Conservation (phyloP, 2,888 invertebrate species). For the Arctia plantaginis region DNA sequence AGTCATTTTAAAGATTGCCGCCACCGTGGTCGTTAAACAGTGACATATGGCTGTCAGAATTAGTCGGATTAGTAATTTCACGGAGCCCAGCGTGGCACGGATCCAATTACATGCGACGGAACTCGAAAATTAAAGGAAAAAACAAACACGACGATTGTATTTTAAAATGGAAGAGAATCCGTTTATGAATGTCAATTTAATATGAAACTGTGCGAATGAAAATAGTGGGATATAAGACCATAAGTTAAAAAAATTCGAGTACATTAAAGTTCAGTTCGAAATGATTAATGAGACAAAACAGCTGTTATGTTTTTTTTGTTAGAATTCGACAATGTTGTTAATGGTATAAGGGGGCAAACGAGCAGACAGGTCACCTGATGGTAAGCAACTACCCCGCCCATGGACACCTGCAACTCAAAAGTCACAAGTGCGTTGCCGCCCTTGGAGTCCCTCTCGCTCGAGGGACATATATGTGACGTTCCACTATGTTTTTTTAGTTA, state of each 20-base stretch:
- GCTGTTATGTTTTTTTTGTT: neutral
- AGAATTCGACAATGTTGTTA: neutral
- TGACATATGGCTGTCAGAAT: constrained; percentile 87
- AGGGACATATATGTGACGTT: too few relatives aligned
- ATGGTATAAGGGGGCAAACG: too few relatives aligned
- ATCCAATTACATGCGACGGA: constrained; percentile 81
- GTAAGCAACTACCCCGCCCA: too few relatives aligned
- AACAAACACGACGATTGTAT: constrained; percentile 73
- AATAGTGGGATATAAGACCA: neutral
- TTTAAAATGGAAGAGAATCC: constrained; percentile 72
- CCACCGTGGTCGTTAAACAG: constrained; percentile 76
- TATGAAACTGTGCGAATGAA: constrained; percentile 56
- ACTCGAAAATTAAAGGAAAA: constrained; percentile 74
- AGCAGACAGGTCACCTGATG: too few relatives aligned
- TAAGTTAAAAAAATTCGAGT: neutral
- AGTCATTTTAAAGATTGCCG: constrained; percentile 53
- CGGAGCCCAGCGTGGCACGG: constrained; percentile 76
- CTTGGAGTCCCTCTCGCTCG: too few relatives aligned
- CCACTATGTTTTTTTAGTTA: too few relatives aligned
- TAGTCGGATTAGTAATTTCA: constrained; percentile 86
- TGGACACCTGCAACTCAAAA: too few relatives aligned
- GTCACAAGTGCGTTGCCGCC: too few relatives aligned
- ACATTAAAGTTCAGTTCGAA: neutral
- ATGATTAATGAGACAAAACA: neutral
- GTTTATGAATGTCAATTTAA: constrained; percentile 65